phyloP scores from a whole-genome alignment of 2,113 vertebrate genomes.

The Bagarius yarrelli region DNA sequence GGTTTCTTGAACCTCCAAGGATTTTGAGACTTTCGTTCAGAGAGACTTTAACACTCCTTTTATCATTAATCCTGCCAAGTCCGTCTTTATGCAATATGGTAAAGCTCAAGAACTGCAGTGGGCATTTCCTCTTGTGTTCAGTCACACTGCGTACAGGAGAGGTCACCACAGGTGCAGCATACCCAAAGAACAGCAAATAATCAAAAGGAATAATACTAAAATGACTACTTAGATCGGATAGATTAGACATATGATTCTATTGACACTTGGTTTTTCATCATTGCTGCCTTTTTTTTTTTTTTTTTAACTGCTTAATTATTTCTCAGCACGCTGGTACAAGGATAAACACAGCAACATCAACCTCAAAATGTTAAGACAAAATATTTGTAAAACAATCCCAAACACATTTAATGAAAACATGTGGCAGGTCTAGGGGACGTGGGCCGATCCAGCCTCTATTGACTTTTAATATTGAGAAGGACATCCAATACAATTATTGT shows the following conservation, averaged over 20 bases:
- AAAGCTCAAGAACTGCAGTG: slow-evolving; percentile 19
- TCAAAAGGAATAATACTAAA: slow-evolving; percentile 12
- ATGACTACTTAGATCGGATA: slow-evolving; percentile 25
- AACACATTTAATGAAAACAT: slow-evolving; percentile 72
- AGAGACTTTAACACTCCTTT: slow-evolving; percentile 26
- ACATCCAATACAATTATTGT: slow-evolving; percentile 78
- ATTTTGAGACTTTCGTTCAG: slow-evolving; percentile 20
- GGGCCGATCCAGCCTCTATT: slow-evolving; percentile 68
- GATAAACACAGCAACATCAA: slow-evolving; percentile 64
- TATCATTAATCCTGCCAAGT: slow-evolving; percentile 26
- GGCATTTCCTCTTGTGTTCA: slow-evolving; percentile 18
- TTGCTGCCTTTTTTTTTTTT: slow-evolving; percentile 34
- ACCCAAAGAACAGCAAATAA: slow-evolving; percentile 35
- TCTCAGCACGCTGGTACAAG: slow-evolving; percentile 61
- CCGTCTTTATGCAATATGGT: neutral
- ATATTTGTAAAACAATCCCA: slow-evolving; percentile 57
- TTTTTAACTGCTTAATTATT: slow-evolving; percentile 51
- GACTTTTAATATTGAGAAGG: slow-evolving; percentile 72
- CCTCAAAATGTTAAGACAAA: slow-evolving; percentile 55
- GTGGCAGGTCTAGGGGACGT: slow-evolving; percentile 66
- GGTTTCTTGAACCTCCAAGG: slow-evolving; percentile 21
- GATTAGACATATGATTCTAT: slow-evolving; percentile 27
- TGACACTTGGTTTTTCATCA: slow-evolving; percentile 20
- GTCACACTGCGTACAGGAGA: slow-evolving; percentile 12
- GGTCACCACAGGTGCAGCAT: slow-evolving; percentile 9